Evolutionary conservation across 2,113 vertebrate species (phyloP).

Genomic region (Lepisosteus osseus): DNA sequence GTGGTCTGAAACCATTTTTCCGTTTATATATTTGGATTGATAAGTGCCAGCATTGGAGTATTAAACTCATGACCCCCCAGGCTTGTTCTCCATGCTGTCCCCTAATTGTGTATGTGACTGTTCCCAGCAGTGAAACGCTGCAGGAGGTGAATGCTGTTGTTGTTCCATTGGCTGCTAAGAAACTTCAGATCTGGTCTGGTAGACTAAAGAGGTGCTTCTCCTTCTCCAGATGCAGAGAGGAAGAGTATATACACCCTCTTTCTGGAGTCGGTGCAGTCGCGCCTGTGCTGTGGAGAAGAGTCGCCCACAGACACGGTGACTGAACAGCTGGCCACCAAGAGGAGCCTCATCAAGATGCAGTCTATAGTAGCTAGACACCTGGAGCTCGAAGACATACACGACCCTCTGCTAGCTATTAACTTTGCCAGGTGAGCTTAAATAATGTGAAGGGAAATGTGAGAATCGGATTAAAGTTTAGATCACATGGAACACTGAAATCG

Average conservation of each 20-base stretch:
- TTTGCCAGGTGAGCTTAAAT: constrained; percentile 81
- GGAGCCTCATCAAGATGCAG: constrained; percentile 89
- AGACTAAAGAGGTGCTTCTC: not conserved
- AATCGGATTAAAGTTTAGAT: too few relatives aligned
- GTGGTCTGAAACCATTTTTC: too few relatives aligned
- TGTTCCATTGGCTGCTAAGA: too few relatives aligned
- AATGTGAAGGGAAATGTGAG: too few relatives aligned
- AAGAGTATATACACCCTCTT: constrained; percentile 89
- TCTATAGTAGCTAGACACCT: constrained; percentile 86
- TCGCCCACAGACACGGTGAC: constrained; percentile 59
- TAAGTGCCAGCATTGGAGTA: too few relatives aligned
- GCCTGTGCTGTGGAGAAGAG: constrained; percentile 80
- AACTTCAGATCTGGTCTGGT: too few relatives aligned
- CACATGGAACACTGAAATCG: too few relatives aligned
- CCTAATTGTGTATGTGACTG: too few relatives aligned
- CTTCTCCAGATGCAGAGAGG: constrained; percentile 82
- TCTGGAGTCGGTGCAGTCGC: constrained; percentile 87
- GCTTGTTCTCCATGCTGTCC: not conserved
- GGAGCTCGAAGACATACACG: constrained; percentile 81
- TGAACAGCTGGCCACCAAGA: constrained; percentile 78
- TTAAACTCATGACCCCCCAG: too few relatives aligned
- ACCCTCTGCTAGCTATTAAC: constrained; percentile 89
- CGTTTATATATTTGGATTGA: too few relatives aligned
- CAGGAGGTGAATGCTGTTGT: too few relatives aligned
- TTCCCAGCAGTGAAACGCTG: too few relatives aligned